Evolutionary conservation across 1,140 invertebrate genomes (phyloP).

Genomic region (Drosophila pseudoananassae): DNA sequence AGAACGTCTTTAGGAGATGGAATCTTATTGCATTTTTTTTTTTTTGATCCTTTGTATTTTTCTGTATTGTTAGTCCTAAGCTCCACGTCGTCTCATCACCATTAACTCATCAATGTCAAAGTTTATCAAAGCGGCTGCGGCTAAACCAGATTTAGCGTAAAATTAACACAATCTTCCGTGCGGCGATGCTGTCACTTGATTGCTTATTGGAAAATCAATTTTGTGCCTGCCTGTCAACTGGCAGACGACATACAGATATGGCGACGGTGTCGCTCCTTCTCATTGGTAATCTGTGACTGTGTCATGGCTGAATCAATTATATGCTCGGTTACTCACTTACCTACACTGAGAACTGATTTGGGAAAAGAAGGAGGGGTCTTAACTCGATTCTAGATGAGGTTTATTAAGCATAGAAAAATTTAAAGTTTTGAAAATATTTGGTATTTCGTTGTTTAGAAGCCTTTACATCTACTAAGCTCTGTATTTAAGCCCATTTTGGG

Average conservation of each 20-base stretch:
- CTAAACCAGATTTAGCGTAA: conserved; percentile 79
- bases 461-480: too few species aligned
- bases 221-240: conserved; percentile 56
- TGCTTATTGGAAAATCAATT: conserved; percentile 76
- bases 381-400: too few species aligned
- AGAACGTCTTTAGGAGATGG: too few species aligned
- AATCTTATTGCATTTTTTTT: conserved; percentile 40
- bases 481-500: too few species aligned
- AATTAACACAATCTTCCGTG: conserved; percentile 78
- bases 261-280: conserved; percentile 5
- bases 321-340: conserved; percentile 53
- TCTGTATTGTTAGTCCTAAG: conserved; percentile 3
- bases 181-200: conserved; percentile 25
- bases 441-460: too few species aligned
- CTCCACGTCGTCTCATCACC: conserved; percentile 60
- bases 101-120: conserved; percentile 82
- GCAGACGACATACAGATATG: conserved; percentile 41
- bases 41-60: conserved; percentile 22
- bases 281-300: conserved; percentile 26
- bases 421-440: too few species aligned
- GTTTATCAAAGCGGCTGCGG: conserved; percentile 70
- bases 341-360: conserved; percentile 24
- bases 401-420: too few species aligned
- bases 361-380: too few species aligned
- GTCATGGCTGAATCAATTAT: conserved; percentile 73